Evolutionary conservation across 2,797 vertebrate genomes (phyloP).

Genomic region (Muscicapa striata): DNA sequence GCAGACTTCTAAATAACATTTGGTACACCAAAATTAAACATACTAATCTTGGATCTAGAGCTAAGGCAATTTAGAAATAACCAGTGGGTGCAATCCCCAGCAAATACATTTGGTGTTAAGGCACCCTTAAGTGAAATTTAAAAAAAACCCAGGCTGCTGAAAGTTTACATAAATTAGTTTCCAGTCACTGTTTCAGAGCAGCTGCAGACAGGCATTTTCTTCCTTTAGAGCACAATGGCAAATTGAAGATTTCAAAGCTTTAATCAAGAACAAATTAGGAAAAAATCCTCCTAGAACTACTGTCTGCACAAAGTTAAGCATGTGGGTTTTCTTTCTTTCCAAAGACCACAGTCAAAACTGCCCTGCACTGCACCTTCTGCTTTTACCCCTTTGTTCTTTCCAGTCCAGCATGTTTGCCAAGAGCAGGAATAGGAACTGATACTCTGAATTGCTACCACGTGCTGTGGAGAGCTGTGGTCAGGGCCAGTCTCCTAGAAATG

Average conservation of each 20-base stretch:
- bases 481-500: background rate
- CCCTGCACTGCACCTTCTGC: background rate
- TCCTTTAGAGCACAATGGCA: background rate
- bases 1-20: background rate
- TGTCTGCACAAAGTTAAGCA: accelerated
- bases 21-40: background rate
- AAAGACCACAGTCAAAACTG: background rate
- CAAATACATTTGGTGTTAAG: background rate
- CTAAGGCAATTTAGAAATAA: background rate
- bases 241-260: background rate
- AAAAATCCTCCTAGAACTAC: background rate
- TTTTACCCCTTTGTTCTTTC: background rate
- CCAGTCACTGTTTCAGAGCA: background rate
- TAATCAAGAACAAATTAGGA: background rate
- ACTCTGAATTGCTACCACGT: background rate
- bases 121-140: background rate
- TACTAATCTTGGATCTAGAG: background rate
- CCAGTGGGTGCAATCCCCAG: background rate
- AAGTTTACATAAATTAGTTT: background rate
- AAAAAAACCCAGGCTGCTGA: background rate
- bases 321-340: background rate
- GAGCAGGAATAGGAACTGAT: background rate
- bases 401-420: background rate
- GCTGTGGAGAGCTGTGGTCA: background rate
- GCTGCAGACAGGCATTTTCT: background rate